These are phyloP conservation scores for Cyrtorhinus lividipennis DNA, from an alignment of 1,140 invertebrate species.

Conservation along the genomic window DNA sequence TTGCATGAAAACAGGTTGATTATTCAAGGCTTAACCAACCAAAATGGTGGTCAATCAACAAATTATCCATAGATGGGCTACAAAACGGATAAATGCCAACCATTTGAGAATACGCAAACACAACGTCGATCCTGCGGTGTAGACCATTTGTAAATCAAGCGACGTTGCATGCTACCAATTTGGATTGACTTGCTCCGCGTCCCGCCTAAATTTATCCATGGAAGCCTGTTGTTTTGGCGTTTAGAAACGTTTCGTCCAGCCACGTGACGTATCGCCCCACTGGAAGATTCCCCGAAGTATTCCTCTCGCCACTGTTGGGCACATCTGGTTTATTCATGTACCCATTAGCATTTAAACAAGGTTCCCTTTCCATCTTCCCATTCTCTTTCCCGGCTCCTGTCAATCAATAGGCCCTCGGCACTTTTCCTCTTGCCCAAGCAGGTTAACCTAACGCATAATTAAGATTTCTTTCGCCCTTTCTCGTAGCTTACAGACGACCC, in stretches of 20 bases:
- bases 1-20: too few species aligned
- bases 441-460: neutral
- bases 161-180: too few species aligned
- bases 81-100: too few species aligned
- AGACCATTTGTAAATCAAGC: too few species aligned
- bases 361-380: conserved; percentile 14
- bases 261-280: neutral
- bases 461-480: conserved; percentile 11
- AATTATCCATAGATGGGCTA: too few species aligned
- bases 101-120: too few species aligned
- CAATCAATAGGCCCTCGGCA: neutral
- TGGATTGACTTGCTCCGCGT: neutral
- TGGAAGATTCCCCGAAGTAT: neutral
- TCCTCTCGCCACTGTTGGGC: conserved; percentile 17
- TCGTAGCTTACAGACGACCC: conserved; percentile 12
- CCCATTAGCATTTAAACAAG: conserved; percentile 9
- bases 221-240: neutral
- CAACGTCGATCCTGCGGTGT: too few species aligned
- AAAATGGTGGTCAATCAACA: too few species aligned
- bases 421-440: neutral
- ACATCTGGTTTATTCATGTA: conserved; percentile 7
- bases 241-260: neutral
- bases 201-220: neutral
- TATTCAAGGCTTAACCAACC: too few species aligned
- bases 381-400: conserved; percentile 11